Evolutionary conservation across 2,797 vertebrate species (phyloP), one percentile per base, ranked within the genome.

Genomic region (Rhinogobio ventralis): DNA sequence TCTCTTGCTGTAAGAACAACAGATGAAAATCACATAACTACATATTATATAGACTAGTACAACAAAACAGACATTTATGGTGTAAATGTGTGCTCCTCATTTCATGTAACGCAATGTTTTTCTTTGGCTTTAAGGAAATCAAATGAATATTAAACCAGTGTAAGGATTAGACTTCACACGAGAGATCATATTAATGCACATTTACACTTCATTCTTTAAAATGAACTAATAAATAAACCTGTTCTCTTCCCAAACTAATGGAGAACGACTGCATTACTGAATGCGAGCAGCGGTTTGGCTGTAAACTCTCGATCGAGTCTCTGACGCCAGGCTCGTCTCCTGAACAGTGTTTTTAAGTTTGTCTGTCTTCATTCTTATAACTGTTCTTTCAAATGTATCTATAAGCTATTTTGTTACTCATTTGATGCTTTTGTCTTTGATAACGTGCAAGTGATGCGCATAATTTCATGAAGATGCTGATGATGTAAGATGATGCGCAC

Each of bases 401-500:
- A 5, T 25, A 10, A 84, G 64, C 68, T 60, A 36, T 77, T 87
- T 53, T 79, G 78, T 79, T 86, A 81, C 69, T 82, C 42, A 33
- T 82, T 66, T 85, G 45, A 83, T 82, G 86, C 81, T 79, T 88
- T 84, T 85, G 75, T 86, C 64, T 76, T 82, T 82, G 78, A 80
- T 69, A 45, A 86, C 45, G 45, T 87, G 85, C 46, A 86, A 36
- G 72, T 84, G 68, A 87, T 82, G 85, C 46, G 85, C 77, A 72
- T 78, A 39, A 74, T 74, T 79, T 67, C 76, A 83, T 45, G 57
- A 60, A 49, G 74, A 87, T 85, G 30, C 86, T 85, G 30, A 13
- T 82, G 79, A 64, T 42, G 68, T 57, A 80, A 42, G 69, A 72
- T 66, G 88, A 89, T 28, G 83, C 91, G 84, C 89, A 88, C 87